Conservation (phyloP, 2,888 invertebrate genomes). For the Melieria crassipennis region DNA sequence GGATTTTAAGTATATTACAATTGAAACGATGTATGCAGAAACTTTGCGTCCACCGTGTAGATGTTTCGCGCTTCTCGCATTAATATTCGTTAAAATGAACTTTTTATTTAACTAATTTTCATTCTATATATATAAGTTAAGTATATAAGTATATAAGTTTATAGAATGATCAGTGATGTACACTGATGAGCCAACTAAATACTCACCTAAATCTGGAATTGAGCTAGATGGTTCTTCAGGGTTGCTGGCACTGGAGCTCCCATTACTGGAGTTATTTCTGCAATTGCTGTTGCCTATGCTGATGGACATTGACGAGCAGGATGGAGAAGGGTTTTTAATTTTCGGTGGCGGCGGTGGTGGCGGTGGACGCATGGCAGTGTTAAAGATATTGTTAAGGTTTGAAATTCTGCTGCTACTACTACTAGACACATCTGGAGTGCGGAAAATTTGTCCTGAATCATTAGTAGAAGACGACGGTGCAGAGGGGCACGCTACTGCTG, state of each 20-base stretch:
- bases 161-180: no score
- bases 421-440: constrained; percentile 64
- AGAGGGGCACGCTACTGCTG: constrained; percentile 44
- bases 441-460: constrained; percentile 54
- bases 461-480: constrained; percentile 50
- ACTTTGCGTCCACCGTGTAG: no score
- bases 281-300: constrained; percentile 19
- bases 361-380: constrained; percentile 63
- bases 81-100: no score
- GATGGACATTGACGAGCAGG: constrained; percentile 39
- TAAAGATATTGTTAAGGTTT: constrained; percentile 46
- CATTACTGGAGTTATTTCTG: neutral
- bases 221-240: constrained; percentile 87
- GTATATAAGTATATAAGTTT: no score
- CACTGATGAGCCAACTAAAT: neutral
- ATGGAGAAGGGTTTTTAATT: constrained; percentile 56
- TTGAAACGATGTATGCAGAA: no score
- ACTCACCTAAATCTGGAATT: constrained; percentile 88
- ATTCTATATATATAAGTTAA: no score
- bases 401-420: constrained; percentile 49
- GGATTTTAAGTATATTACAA: no score
- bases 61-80: no score
- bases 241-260: neutral
- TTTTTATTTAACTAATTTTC: no score
- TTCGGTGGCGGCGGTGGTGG: constrained; percentile 66